Evolutionary conservation across 2,797 vertebrate genomes (phyloP).

Genomic region (Coilia nasus): DNA sequence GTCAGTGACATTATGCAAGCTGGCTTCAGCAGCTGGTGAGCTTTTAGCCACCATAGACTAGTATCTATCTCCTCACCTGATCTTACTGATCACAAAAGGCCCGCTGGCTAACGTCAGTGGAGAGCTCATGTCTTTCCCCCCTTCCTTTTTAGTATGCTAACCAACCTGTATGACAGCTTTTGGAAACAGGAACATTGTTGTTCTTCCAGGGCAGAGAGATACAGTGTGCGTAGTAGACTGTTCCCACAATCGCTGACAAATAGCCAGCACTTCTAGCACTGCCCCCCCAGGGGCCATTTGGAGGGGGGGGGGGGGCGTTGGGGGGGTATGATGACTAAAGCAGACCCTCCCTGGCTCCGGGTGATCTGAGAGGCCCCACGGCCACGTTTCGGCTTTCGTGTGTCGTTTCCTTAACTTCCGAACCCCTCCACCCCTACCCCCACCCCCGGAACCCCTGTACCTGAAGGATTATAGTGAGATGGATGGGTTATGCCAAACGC

Average conservation of each 20-base stretch:
- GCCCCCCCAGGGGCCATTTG: background rate
- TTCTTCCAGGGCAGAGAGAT: constrained; percentile 52
- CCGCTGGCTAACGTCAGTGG: background rate
- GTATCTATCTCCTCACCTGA: background rate
- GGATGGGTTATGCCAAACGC: background rate
- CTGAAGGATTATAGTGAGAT: background rate
- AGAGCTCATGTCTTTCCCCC: background rate
- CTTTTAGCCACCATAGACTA: background rate
- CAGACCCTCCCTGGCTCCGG: background rate
- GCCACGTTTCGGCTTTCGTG: background rate
- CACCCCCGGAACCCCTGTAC: background rate
- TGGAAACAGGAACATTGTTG: constrained; percentile 54
- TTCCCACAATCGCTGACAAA: background rate
- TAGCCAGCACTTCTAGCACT: background rate
- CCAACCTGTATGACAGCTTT: constrained; percentile 72
- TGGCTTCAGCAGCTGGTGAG: background rate
- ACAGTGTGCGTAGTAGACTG: constrained; percentile 28
- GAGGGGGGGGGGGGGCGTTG: background rate
- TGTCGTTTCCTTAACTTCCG: background rate
- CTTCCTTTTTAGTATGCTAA: constrained; percentile 64
- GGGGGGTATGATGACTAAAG: constrained; percentile 38
- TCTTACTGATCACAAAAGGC: background rate
- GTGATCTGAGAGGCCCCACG: background rate
- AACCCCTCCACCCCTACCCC: background rate
- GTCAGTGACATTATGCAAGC: too few relatives aligned